Base-by-base conservation (phyloP, 2,888 invertebrate genomes). In the Eulithis testata region DNA sequence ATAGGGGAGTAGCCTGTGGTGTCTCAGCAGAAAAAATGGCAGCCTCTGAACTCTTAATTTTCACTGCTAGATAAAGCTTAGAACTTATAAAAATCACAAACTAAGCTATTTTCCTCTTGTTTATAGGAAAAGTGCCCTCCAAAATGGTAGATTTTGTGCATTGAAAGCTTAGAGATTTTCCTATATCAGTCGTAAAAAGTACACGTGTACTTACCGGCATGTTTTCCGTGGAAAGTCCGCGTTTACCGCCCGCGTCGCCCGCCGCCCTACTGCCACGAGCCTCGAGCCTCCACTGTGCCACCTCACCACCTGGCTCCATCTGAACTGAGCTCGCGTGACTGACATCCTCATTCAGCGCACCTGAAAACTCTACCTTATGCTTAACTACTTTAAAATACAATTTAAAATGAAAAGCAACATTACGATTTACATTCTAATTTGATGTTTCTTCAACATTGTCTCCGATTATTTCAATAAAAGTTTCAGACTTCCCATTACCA, bases 241-340 rank as follows among this genome's bases (percentile, higher is more conserved):
- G 89, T 88, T 81, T 76, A 83, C 82, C 84, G 77, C 80, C 83
- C 79, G 83, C 85, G 82, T 82, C 82, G 83, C 86, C 87, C 85
- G 80, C 88, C 88, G 89, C 90, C 88, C 87, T 87, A 88, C 90
- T 88, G 83, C 86, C 87, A 78, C 81, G 82, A 85, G 84, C 80
- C 80, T 68, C 82, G 78, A 84, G 79, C 85, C 82, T 86, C 85
- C 89, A 88, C 89, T 88, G 90, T 90, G 88, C 90, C 90, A 88
- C 82, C 84, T 81, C 88, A 84, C 90, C 80, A 85, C 90, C 91
- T 89, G 86, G 86, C 86, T 86, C 91, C 88, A 88, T 85, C 88
- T 85, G 87, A 86, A 83, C 84, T 82, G 76, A 86, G 82, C 85
- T 92, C 78, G 91, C 91, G 91, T 92, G 91, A 87, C 88, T 82